phyloP scores from a whole-genome alignment of 1,140 invertebrate species.

The Holotrichia oblita region DNA sequence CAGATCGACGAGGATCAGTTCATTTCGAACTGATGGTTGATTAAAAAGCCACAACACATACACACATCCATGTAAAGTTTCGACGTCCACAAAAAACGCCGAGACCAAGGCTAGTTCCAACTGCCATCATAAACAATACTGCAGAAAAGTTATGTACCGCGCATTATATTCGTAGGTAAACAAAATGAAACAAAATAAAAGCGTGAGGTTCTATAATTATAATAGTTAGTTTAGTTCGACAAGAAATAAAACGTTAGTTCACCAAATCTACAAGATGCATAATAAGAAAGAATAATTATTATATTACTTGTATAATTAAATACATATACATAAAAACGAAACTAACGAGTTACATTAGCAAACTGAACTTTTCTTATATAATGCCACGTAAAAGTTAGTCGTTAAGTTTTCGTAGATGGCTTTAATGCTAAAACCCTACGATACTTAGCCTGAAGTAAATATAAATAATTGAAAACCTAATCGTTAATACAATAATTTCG shows the following conservation, averaged over 20 bases:
- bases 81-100: conserved; percentile 36
- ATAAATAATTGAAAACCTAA: background rate
- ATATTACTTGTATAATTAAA: conserved; percentile 38
- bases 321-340: conserved; percentile 34
- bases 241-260: conserved; percentile 45
- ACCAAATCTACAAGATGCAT: conserved; percentile 45
- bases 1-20: conserved; percentile 89
- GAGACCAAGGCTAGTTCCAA: conserved; percentile 49
- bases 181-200: conserved; percentile 41
- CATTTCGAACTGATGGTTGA: conserved; percentile 97
- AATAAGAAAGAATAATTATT: conserved; percentile 36
- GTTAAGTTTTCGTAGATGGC: conserved; percentile 39
- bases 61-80: conserved; percentile 34
- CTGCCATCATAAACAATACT: conserved; percentile 54
- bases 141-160: conserved; percentile 41
- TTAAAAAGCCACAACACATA: conserved; percentile 43
- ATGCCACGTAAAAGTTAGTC: background rate
- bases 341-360: conserved; percentile 33
- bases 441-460: background rate
- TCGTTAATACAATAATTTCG: background rate
- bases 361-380: conserved; percentile 5
- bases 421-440: conserved; percentile 30
- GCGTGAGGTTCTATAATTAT: conserved; percentile 49
- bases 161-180: conserved; percentile 38
- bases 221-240: conserved; percentile 53